Percentiles rank a stretch among this genome's conserved stretches.
These are phyloP conservation scores for Catharus fuscescens DNA, from an alignment of 2,113 vertebrate genomes.

Conservation along the genomic window DNA sequence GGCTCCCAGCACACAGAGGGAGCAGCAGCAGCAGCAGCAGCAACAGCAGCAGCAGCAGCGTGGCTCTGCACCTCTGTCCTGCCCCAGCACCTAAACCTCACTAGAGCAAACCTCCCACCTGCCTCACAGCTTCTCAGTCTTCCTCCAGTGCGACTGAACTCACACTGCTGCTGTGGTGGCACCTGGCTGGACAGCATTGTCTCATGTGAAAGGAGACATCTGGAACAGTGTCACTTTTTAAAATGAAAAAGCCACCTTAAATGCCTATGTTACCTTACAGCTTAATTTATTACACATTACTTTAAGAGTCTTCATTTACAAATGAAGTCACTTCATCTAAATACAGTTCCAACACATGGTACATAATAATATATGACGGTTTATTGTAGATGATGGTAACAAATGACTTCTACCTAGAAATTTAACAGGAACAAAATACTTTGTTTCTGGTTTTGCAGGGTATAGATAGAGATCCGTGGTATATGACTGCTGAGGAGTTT, in stretches of 20 bases:
- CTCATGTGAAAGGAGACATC: neutral
- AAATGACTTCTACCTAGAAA: slow-evolving; percentile 55
- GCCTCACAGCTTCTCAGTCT: neutral
- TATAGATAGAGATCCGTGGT: slow-evolving; percentile 32
- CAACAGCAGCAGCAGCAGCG: neutral
- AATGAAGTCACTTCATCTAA: slow-evolving; percentile 62
- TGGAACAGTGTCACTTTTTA: neutral
- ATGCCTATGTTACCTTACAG: slow-evolving; percentile 39
- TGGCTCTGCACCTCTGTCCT: neutral
- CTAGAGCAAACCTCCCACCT: neutral
- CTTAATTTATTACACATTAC: slow-evolving; percentile 53
- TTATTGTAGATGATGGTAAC: slow-evolving; percentile 42
- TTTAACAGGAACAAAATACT: slow-evolving; percentile 29
- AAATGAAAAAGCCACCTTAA: slow-evolving; percentile 27
- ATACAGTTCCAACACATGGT: slow-evolving; percentile 61
- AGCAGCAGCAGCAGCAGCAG: neutral
- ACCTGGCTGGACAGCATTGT: neutral
- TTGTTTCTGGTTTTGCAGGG: slow-evolving; percentile 43
- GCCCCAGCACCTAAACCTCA: neutral
- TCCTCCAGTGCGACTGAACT: neutral
- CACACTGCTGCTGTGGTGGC: neutral
- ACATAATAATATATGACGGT: slow-evolving; percentile 52
- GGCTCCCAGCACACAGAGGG: neutral
- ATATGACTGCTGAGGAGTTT: slow-evolving; percentile 48
- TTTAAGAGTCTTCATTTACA: slow-evolving; percentile 62